phyloP scores from a whole-genome alignment of 92 coral and sea anemone genomes.

The Galaxea fascicularis region DNA sequence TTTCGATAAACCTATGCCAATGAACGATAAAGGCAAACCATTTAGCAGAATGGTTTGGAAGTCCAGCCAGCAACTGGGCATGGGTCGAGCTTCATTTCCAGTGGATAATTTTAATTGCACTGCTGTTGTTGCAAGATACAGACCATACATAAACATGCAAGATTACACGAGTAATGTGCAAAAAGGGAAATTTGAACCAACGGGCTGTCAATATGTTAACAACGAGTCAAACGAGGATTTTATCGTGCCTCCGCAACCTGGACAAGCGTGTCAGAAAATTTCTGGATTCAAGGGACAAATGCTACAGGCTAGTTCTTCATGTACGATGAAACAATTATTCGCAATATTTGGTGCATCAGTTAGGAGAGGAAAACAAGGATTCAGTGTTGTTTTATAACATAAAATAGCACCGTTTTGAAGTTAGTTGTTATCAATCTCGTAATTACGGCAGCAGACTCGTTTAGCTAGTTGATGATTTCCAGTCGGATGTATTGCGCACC shows the following conservation, averaged over 20 bases:
- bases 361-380: constrained; percentile 85
- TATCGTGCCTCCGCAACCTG: constrained; percentile 54
- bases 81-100: constrained; percentile 79
- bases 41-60: constrained; percentile 88
- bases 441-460: no score
- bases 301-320: constrained; percentile 61
- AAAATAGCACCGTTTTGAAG: not conserved
- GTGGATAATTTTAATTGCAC: constrained; percentile 76
- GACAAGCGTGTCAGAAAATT: constrained; percentile 45
- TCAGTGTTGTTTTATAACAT: constrained; percentile 78
- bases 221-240: constrained; percentile 57
- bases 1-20: constrained; percentile 55
- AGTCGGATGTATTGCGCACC: no score
- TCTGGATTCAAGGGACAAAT: constrained; percentile 75
- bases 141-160: constrained; percentile 68
- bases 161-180: constrained; percentile 63
- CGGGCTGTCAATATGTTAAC: constrained; percentile 67
- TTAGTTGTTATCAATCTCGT: not conserved
- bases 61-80: constrained; percentile 72
- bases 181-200: constrained; percentile 72
- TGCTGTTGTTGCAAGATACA: constrained; percentile 86
- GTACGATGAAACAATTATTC: constrained; percentile 77
- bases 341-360: constrained; percentile 81
- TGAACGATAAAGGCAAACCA: constrained; percentile 69
- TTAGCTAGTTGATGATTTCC: no score